phyloP scores from a whole-genome alignment of 1,140 invertebrate species.

The Stenopsyche tienmushanensis region DNA sequence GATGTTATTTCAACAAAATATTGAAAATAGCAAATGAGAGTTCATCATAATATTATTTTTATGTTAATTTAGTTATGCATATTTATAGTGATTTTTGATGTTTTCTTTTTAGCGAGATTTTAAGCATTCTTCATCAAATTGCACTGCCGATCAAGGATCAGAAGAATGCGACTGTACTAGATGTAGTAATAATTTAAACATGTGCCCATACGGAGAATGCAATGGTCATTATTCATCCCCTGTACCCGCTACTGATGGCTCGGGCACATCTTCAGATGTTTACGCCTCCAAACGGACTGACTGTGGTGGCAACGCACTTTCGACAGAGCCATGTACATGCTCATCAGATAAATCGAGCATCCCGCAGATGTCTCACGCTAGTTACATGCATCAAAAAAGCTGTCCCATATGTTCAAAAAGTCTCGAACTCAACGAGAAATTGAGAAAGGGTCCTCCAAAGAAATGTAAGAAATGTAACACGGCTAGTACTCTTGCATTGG shows the following conservation, averaged over 20 bases:
- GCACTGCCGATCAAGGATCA: slow-evolving; percentile 16
- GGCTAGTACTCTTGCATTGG: slow-evolving; percentile 59
- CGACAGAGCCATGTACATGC: slow-evolving; percentile 9
- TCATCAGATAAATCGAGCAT: slow-evolving; percentile 28
- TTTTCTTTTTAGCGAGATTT: slow-evolving; percentile 27
- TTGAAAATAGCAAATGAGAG: too few species aligned
- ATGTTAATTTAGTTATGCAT: too few species aligned
- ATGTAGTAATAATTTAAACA: slow-evolving; percentile 45
- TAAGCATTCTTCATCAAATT: slow-evolving; percentile 21
- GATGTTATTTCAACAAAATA: too few species aligned
- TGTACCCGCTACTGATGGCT: slow-evolving; percentile 27
- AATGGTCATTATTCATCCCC: slow-evolving; percentile 46
- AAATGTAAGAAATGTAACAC: slow-evolving; percentile 50
- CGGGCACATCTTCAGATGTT: slow-evolving; percentile 35
- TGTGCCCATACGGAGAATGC: slow-evolving; percentile 49
- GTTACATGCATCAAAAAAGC: too few species aligned
- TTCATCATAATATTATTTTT: too few species aligned
- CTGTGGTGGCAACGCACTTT: not conserved
- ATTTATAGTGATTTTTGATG: not conserved
- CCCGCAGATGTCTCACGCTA: slow-evolving; percentile 23
- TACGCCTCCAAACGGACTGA: slow-evolving; percentile 21
- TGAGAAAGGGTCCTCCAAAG: slow-evolving; percentile 15
- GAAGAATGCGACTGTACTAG: slow-evolving; percentile 41
- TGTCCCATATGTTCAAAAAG: slow-evolving; percentile 43
- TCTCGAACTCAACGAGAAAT: slow-evolving; percentile 38